phyloP scores from a whole-genome alignment of 2,888 invertebrate species.

The Meganola albula region DNA sequence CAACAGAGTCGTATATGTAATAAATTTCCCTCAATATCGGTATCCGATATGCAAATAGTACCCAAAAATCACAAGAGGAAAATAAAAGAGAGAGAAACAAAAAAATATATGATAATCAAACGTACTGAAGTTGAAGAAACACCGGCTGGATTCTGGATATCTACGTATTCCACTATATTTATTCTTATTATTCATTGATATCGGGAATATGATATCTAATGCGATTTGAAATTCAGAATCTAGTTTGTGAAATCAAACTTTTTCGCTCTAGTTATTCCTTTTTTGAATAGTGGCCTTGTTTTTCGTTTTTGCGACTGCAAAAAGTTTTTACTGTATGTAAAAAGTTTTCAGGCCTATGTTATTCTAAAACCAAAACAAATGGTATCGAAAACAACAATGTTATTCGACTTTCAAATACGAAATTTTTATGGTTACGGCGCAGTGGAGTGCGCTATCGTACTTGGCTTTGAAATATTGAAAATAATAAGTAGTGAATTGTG shows the following conservation, averaged over 20 bases:
- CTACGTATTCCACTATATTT: constrained; percentile 13
- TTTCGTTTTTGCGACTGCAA: too few species aligned
- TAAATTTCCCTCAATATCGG: constrained; percentile 66
- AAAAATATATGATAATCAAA: constrained; percentile 69
- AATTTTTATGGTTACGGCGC: too few species aligned
- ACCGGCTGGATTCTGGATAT: constrained; percentile 35
- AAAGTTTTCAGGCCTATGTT: too few species aligned
- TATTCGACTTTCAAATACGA: too few species aligned
- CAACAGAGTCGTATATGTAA: constrained; percentile 51
- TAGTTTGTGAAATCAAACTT: neutral
- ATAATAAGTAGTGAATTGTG: too few species aligned
- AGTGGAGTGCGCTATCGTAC: too few species aligned
- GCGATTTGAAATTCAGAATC: neutral
- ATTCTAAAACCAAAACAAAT: too few species aligned
- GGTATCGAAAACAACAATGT: too few species aligned
- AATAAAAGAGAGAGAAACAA: constrained; percentile 59
- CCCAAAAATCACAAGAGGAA: constrained; percentile 64
- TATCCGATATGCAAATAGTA: constrained; percentile 70
- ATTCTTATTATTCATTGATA: constrained; percentile 15
- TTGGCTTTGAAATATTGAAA: too few species aligned
- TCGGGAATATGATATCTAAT: constrained; percentile 8
- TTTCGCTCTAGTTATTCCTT: too few species aligned
- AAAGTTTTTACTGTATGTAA: too few species aligned
- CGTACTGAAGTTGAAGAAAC: constrained; percentile 50
- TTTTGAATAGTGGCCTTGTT: too few species aligned